Percentiles rank a stretch among this genome's conserved stretches.
These are phyloP conservation scores for Epinephelus coioides DNA, from an alignment of 2,797 vertebrate genomes.

Conservation along the genomic window DNA sequence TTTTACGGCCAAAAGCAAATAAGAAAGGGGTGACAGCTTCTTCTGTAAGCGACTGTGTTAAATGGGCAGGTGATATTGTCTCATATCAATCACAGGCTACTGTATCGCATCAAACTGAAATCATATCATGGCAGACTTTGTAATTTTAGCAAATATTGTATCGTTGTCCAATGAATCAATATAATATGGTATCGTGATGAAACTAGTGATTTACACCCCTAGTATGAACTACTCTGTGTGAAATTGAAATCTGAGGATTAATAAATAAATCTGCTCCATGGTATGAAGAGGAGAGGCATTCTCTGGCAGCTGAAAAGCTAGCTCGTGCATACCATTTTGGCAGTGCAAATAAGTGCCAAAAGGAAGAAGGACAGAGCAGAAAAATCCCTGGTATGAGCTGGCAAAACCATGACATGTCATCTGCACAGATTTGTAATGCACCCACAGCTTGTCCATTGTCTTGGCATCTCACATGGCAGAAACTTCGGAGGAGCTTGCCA, in stretches of 20 bases:
- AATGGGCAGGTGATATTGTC: no score
- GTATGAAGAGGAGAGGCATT: slow-evolving; percentile 36
- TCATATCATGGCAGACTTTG: no score
- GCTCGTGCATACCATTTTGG: slow-evolving; percentile 59
- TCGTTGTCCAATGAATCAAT: no score
- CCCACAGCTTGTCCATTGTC: not conserved
- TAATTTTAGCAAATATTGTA: no score
- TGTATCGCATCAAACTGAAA: no score
- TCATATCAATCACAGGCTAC: no score
- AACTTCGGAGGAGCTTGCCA: not conserved
- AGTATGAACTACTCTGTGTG: no score
- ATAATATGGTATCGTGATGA: no score
- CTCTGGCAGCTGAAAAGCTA: slow-evolving; percentile 47
- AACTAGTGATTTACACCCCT: no score
- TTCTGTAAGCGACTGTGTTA: no score
- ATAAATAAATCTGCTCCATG: slow-evolving; percentile 33
- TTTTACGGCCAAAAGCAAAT: no score
- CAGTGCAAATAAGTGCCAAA: slow-evolving; percentile 56
- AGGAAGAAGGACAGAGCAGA: slow-evolving; percentile 25
- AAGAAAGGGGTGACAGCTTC: no score
- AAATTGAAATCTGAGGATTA: slow-evolving; percentile 5
- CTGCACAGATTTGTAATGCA: slow-evolving; percentile 15
- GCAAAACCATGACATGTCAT: slow-evolving; percentile 24
- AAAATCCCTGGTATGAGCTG: slow-evolving; percentile 26
- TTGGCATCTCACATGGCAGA: not conserved